Conservation (phyloP, 2,113 vertebrate genomes). For the Heterochromis multidens region DNA sequence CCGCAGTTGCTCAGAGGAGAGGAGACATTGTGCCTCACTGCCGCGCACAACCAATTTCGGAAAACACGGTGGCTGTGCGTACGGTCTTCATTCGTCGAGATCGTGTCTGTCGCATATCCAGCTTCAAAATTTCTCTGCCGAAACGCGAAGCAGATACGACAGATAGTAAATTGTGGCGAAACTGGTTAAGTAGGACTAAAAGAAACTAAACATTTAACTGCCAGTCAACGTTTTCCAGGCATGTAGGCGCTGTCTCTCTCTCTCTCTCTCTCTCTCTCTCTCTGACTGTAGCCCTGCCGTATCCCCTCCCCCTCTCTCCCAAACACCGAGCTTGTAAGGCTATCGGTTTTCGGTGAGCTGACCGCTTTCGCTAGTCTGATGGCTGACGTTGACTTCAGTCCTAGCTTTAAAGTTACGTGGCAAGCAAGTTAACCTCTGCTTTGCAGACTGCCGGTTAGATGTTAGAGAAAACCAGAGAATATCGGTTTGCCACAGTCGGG, state of each 20-base stretch:
- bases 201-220: not conserved
- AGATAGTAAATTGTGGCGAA: not conserved
- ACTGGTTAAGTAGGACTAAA: not conserved
- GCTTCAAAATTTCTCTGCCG: not conserved
- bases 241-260: constrained; percentile 45
- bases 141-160: constrained; percentile 17
- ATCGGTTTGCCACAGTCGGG: not conserved
- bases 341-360: constrained; percentile 35
- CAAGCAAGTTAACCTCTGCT: not conserved
- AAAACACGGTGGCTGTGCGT: constrained; percentile 23
- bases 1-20: not conserved
- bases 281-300: constrained; percentile 28
- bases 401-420: constrained; percentile 7
- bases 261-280: constrained; percentile 17
- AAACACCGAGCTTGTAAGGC: constrained; percentile 52
- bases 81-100: constrained; percentile 9
- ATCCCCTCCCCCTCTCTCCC: constrained; percentile 68
- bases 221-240: not conserved
- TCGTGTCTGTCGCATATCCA: constrained; percentile 14
- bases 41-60: constrained; percentile 28
- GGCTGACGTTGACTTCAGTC: constrained; percentile 44
- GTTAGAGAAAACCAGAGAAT: not conserved
- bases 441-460: not conserved
- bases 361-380: constrained; percentile 40
- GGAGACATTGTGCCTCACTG: constrained; percentile 32